Evolutionary conservation across 2,113 vertebrate genomes (phyloP), one percentile per base, ranked within the genome.

Genomic region (Promerops cafer): DNA sequence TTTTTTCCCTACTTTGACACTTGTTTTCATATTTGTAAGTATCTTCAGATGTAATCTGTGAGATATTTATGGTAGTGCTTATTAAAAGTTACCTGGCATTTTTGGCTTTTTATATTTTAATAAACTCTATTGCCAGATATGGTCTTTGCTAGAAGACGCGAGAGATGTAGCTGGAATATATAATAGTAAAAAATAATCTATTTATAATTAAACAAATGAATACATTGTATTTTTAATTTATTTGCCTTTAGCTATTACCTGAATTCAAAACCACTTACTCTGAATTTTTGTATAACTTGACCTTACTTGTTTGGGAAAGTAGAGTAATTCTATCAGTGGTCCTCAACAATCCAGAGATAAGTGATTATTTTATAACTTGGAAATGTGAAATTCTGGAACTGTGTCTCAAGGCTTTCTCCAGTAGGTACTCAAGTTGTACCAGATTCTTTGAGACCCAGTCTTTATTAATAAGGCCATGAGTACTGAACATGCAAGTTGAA

Each of bases 171-270:
- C 37, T 94, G 89, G 76, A 91, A 89, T 94, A 96, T 97, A 95
- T 83, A 83, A 49, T 71, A 93, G 89, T 96, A 68, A 97, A 96
- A 97, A 97, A 91, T 15, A 64, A 91, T 96, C 68, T 97, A 97
- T 97, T 98, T 98, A 97, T 97, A 97, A 97, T 96, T 97, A 97
- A 97, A 94, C 52, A 93, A 52, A 92, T 64, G 37, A 86, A 84
- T 95, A 83, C 83, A 85, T 95, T 97, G 90, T 96, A 97, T 92
- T 97, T 97, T 98, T 98, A 98, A 98, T 97, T 98, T 98, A 98
- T 98, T 98, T 96, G 76, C 72, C 66, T 87, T 69, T 65, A 96
- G 77, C 45, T 76, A 71, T 93, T 92, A 89, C 82, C 80, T 95
- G 63, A 96, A 89, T 81, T 92, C 65, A 95, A 72, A 95, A 80